Conservation (phyloP, 2,888 invertebrate genomes). For the Drosophila gaucha region DNA sequence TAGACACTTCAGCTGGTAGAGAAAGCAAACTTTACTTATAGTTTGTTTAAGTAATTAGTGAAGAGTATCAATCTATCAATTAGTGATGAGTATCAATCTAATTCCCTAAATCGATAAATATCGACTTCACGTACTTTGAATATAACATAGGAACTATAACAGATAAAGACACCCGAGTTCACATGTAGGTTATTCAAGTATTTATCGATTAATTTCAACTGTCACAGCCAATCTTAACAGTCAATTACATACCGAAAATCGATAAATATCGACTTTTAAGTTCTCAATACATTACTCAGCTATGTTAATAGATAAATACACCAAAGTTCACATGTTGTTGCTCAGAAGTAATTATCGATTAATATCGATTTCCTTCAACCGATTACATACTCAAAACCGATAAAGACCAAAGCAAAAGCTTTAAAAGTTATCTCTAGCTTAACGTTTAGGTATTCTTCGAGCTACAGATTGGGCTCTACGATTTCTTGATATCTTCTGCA, state of each 20-base stretch:
- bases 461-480: not conserved
- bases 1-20: too few species aligned
- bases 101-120: not conserved
- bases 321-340: too few species aligned
- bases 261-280: not conserved
- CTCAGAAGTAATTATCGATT: too few species aligned
- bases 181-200: not conserved
- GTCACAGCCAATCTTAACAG: not conserved
- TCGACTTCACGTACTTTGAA: not conserved
- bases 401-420: not conserved
- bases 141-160: too few species aligned
- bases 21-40: too few species aligned
- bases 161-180: not conserved
- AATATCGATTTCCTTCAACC: not conserved
- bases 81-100: too few species aligned
- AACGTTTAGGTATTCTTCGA: not conserved
- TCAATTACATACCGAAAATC: not conserved
- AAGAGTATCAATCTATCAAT: too few species aligned
- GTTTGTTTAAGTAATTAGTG: too few species aligned
- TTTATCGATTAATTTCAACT: too few species aligned
- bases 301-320: too few species aligned
- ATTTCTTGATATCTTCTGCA: slow-evolving; percentile 11
- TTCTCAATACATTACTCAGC: too few species aligned
- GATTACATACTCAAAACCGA: not conserved
- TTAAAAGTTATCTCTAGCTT: not conserved